phyloP scores from a whole-genome alignment of 2,113 vertebrate genomes.

The Siphamia tubifer region DNA sequence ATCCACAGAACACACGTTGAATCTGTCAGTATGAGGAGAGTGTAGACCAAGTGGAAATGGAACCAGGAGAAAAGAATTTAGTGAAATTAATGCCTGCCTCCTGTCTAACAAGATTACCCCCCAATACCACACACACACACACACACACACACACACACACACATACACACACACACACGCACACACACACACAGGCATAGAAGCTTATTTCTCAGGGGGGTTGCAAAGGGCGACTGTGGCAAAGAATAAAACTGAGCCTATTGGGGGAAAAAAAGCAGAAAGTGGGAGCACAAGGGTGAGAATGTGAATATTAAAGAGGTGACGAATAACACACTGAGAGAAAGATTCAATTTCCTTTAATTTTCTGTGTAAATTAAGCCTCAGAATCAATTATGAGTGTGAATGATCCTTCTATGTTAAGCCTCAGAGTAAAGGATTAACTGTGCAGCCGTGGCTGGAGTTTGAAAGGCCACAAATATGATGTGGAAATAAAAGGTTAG shows the following conservation, averaged over 20 bases:
- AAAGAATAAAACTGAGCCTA: background rate
- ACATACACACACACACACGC: constrained; percentile 8
- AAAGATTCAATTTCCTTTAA: constrained; percentile 15
- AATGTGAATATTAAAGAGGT: background rate
- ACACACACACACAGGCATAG: constrained; percentile 11
- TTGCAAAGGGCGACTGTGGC: background rate
- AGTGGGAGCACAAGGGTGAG: background rate
- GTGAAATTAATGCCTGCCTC: background rate
- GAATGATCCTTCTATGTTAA: constrained; percentile 37
- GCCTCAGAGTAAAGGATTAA: constrained; percentile 27
- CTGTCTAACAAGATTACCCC: background rate
- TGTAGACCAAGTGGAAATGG: background rate
- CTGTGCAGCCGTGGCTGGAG: background rate
- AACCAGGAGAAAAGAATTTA: background rate
- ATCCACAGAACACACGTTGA: background rate
- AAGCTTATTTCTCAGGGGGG: too few relatives aligned
- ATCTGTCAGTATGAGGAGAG: too few relatives aligned
- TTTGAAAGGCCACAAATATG: background rate
- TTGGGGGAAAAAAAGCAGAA: background rate
- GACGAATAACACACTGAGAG: background rate
- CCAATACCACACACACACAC: constrained; percentile 3
- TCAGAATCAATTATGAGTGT: constrained; percentile 36
- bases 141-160: constrained; percentile 7
- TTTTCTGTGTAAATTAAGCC: constrained; percentile 29
- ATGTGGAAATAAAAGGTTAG: background rate